These are phyloP conservation scores for Thymallus thymallus DNA, from an alignment of 2,113 vertebrate genomes.

Conservation along the genomic window DNA sequence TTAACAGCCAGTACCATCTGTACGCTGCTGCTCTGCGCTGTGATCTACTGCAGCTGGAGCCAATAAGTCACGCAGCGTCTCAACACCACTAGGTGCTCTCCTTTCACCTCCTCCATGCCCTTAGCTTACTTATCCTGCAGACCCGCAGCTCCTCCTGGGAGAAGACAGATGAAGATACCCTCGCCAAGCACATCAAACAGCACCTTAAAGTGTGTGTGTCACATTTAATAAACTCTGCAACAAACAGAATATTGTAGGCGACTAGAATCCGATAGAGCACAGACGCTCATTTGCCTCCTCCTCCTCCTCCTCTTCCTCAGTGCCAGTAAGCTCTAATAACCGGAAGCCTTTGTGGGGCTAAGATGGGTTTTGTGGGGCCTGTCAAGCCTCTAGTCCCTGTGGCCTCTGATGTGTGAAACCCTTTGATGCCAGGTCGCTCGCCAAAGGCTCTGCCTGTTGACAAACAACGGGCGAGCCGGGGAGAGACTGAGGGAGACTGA, in stretches of 20 bases:
- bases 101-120: slow-evolving; percentile 58
- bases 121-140: slow-evolving; percentile 44
- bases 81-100: slow-evolving; percentile 45
- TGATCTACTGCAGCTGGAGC: slow-evolving; percentile 60
- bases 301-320: slow-evolving; percentile 57
- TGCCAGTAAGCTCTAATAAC: slow-evolving; percentile 73
- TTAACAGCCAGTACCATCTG: slow-evolving; percentile 69
- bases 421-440: slow-evolving; percentile 78
- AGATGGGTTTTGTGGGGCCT: slow-evolving; percentile 72
- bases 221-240: slow-evolving; percentile 66
- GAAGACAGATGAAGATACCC: slow-evolving; percentile 48
- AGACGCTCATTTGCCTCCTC: slow-evolving; percentile 67
- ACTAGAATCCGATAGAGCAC: slow-evolving; percentile 64
- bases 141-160: slow-evolving; percentile 50
- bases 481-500: slow-evolving; percentile 59
- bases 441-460: slow-evolving; percentile 75
- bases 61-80: slow-evolving; percentile 61
- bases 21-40: slow-evolving; percentile 59
- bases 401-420: slow-evolving; percentile 79
- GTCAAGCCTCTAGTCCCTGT: slow-evolving; percentile 80
- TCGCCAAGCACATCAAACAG: slow-evolving; percentile 52
- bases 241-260: slow-evolving; percentile 62
- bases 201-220: slow-evolving; percentile 27
- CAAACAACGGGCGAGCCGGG: slow-evolving; percentile 54
- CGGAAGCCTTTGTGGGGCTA: slow-evolving; percentile 74